Base-by-base conservation (phyloP, 2,113 vertebrate genomes). In the Sterna hirundo region DNA sequence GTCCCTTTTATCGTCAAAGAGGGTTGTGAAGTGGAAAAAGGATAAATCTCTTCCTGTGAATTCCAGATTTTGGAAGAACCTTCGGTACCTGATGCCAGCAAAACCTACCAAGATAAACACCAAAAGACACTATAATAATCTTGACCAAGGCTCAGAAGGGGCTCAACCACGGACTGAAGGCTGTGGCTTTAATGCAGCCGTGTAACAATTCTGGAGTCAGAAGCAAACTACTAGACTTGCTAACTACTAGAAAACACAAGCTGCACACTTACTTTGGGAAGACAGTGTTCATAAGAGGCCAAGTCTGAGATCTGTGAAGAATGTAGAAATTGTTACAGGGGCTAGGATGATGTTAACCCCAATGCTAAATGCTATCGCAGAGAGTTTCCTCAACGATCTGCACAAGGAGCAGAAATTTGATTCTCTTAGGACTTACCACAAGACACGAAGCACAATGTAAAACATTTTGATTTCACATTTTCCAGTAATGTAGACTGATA, bases 1-100 rank as follows among this genome's bases (percentile, higher is more conserved):
- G 38, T 97, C 98, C 23, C 98, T 99, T 95, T 97, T 98, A 42
- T 97, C 99, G 74, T 97, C 98, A 49, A 98, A 98, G 68, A 96
- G 97, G 40, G 88, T 97, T 47, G 96, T 99, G 52, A 98, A 98
- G 52, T 99, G 99, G 99, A 98, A 97, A 79, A 98, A 98, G 32
- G 71, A 88, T 11, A 92, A 97, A 61, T 98, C 98, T 55, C 91
- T 92, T 64, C 58, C 95, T 0, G 27, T 96, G 27, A 98, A 98
- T 85, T 99, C 99, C 55, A 96, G 95, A 76, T 99, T 99, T 97
- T 99, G 99, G 99, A 99, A 99, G 96, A 97, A 98, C 76, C 98
- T 99, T 81, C 98, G 98, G 6, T 99, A 99, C 85, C 92, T 98
- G 80, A 98, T 99, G 96, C 98, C 98, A 51, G 98, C 98, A 7